These are phyloP conservation scores for Sebastes cheni DNA, from an alignment of 2,797 vertebrate genomes.

Conservation along the genomic window DNA sequence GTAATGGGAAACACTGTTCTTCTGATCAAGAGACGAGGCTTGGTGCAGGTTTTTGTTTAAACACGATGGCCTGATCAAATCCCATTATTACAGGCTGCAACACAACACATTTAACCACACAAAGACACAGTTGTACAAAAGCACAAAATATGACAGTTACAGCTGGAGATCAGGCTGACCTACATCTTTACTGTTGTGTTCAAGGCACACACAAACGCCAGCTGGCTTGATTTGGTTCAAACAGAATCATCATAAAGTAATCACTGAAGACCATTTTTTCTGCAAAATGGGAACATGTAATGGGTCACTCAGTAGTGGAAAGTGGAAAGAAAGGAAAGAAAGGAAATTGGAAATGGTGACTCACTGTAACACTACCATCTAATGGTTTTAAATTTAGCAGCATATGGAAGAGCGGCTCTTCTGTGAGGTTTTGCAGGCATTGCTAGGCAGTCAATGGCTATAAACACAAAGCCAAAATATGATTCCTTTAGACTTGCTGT, in stretches of 20 bases:
- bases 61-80: conserved; percentile 7
- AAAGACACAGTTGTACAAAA: conserved; percentile 28
- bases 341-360: conserved; percentile 55
- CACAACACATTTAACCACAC: conserved; percentile 2
- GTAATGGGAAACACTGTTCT: neutral
- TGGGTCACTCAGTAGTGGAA: conserved; percentile 27
- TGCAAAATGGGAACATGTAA: conserved; percentile 36
- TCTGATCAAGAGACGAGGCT: neutral
- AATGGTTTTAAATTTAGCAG: conserved; percentile 43
- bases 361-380: conserved; percentile 38
- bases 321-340: conserved; percentile 32
- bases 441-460: neutral
- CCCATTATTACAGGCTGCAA: neutral
- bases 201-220: conserved; percentile 21
- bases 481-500: neutral
- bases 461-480: neutral
- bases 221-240: conserved; percentile 29
- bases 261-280: conserved; percentile 31
- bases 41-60: conserved; percentile 5
- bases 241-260: conserved; percentile 37
- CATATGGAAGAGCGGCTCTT: conserved; percentile 16
- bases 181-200: conserved; percentile 30
- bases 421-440: conserved; percentile 9
- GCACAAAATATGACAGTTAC: conserved; percentile 16
- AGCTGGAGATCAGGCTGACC: conserved; percentile 27